Evolutionary conservation across 2,888 invertebrate genomes (phyloP), one percentile per base, ranked within the genome.

Genomic region (Erebia aethiops): DNA sequence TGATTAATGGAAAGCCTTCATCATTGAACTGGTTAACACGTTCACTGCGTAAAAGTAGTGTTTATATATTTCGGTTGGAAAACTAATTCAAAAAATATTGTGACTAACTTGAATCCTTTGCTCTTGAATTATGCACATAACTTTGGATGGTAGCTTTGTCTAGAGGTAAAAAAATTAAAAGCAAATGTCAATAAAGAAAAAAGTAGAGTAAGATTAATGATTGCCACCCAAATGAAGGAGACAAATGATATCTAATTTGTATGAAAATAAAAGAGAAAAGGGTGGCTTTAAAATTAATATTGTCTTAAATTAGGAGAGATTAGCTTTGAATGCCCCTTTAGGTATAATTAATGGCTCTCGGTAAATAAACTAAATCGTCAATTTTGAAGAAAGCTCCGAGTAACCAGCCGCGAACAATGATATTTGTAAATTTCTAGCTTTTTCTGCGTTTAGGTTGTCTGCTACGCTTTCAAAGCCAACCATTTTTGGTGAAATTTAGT

Each of bases 251-350:
- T 76, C 78, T 76, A 82, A 82, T 84, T 82, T 78, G 77, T 78
- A 73, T 70, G 66, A 77, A 76, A 43, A 77, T 75, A 77, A 77
- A 80, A 76, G 78, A 77, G 73, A 75, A 80, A 79, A 78, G 71
- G 69, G 76, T 79, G 78, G 77, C 78, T 77, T 78, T 77, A 78
- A 82, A 80, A 77, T 79, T 80, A 80, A 80, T 81, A 79, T 78
- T 79, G 76, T 73, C 78, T 81, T 84, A 73, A 83, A 85, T 86
- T 84, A 84, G 80, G 79, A 82, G 81, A 82, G 82, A 85, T 85
- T 86, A 83, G 79, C 79, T 78, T 80, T 72, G 73, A 78, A 80
- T 79, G 78, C 77, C 78, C 78, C 76, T 79, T 74, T 72, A 74
- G 71, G 72, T 67, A 64, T 67, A 72, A 72, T 74, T 74, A 72